phyloP scores from a whole-genome alignment of 2,888 invertebrate species.

The Nipponacmea schrenckii region DNA sequence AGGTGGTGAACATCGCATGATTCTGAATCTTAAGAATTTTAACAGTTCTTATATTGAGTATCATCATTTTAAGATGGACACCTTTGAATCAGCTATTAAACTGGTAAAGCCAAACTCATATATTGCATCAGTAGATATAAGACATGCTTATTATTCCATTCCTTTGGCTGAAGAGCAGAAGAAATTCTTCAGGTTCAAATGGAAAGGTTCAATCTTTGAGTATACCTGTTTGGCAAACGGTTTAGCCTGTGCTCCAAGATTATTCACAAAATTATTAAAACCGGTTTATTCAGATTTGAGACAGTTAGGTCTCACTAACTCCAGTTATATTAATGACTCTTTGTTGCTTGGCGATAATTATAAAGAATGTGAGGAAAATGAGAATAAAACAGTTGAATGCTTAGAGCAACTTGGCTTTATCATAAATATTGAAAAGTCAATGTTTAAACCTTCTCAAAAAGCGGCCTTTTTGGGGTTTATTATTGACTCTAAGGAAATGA shows the following conservation, averaged over 20 bases:
- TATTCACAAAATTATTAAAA: conserved; percentile 4
- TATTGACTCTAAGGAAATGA: neutral
- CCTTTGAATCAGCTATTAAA: neutral
- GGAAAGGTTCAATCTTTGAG: neutral
- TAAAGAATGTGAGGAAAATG: neutral
- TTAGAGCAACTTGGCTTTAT: neutral
- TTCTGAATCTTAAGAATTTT: neutral
- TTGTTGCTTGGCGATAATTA: neutral
- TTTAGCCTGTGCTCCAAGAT: neutral
- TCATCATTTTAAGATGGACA: conserved; percentile 3
- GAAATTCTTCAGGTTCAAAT: neutral
- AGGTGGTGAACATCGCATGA: neutral
- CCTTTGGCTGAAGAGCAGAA: neutral
- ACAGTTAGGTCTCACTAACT: neutral
- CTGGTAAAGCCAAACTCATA: neutral
- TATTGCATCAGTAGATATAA: neutral
- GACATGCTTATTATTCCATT: neutral
- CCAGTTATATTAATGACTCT: neutral
- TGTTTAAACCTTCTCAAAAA: neutral
- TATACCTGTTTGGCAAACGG: neutral
- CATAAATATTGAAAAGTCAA: neutral
- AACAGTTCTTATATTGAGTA: neutral
- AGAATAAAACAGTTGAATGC: neutral
- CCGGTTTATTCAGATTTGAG: neutral
- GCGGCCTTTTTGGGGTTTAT: neutral